These are phyloP conservation scores for Lepas anatifera DNA, from an alignment of 2,888 invertebrate species.

Conservation along the genomic window DNA sequence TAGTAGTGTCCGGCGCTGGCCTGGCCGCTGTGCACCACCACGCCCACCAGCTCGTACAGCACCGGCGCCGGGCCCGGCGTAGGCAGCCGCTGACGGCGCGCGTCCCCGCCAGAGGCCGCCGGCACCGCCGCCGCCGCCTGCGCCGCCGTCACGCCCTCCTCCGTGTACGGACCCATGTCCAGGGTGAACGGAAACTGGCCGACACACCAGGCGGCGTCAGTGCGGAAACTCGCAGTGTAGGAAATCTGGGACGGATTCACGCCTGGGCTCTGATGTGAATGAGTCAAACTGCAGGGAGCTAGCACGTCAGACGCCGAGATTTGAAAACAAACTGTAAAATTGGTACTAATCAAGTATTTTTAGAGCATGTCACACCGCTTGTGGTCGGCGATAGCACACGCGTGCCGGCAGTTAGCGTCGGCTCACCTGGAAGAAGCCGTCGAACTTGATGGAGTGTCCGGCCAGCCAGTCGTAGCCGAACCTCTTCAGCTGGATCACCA, in stretches of 20 bases:
- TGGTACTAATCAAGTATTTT: no score
- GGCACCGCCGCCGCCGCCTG: constrained; percentile 8
- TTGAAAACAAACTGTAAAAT: no score
- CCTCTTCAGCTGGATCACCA: constrained; percentile 42
- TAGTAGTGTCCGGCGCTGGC: constrained; percentile 44
- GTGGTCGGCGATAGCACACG: no score
- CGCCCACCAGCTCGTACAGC: constrained; percentile 39
- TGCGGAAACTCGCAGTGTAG: no score
- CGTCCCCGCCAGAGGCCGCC: background rate
- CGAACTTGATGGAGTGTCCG: constrained; percentile 38
- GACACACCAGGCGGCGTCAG: background rate
- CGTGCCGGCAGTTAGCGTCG: background rate
- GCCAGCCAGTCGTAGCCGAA: constrained; percentile 43
- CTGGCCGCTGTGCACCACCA: constrained; percentile 42
- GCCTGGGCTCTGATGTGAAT: no score
- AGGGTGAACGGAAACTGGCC: constrained; percentile 39
- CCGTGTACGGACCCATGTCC: constrained; percentile 41
- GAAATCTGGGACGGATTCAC: no score
- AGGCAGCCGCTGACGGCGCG: background rate
- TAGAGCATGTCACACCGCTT: no score
- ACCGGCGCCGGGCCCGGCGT: constrained; percentile 6
- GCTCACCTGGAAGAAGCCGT: constrained; percentile 38
- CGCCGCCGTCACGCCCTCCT: constrained; percentile 31
- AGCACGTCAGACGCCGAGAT: no score
- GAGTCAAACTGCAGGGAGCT: no score